Evolutionary conservation across 2,888 invertebrate species (phyloP).

Genomic region (Gasteruption jaculator): DNA sequence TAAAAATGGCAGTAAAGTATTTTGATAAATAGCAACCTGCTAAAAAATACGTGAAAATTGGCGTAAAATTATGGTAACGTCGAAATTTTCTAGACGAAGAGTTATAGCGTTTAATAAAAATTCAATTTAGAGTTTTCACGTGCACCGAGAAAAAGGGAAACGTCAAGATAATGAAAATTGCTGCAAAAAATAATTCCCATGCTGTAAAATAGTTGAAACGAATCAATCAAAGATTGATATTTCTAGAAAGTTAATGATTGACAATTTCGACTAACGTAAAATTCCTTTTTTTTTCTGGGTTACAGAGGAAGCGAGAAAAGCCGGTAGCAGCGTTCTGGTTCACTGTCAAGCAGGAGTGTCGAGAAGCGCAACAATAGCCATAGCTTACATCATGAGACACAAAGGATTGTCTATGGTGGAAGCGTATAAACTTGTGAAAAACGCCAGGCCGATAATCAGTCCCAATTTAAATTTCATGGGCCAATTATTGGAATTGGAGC

Average conservation of each 20-base stretch:
- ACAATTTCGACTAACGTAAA: slow-evolving; percentile 3
- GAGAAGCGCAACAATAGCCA: slow-evolving; percentile 89
- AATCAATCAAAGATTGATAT: slow-evolving; percentile 5
- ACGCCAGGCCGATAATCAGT: slow-evolving; percentile 83
- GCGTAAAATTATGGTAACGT: no score
- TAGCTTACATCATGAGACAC: slow-evolving; percentile 91
- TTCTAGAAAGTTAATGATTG: slow-evolving; percentile 16
- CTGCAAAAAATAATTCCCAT: no score
- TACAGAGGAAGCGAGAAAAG: slow-evolving; percentile 70
- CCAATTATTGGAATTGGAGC: slow-evolving; percentile 81
- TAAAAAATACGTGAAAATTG: no score
- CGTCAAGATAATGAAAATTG: no score
- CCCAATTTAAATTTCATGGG: slow-evolving; percentile 94
- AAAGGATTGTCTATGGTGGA: slow-evolving; percentile 78
- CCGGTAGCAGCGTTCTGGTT: slow-evolving; percentile 72
- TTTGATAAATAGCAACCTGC: no score
- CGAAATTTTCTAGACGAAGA: no score
- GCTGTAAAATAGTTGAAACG: slow-evolving; percentile 3
- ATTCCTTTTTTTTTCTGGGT: slow-evolving; percentile 27
- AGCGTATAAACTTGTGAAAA: slow-evolving; percentile 82
- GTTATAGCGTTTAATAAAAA: no score
- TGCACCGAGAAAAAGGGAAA: no score
- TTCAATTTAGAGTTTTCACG: no score
- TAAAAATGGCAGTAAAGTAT: no score
- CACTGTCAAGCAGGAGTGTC: slow-evolving; percentile 96